Evolutionary conservation across 2,797 vertebrate species (phyloP), one percentile per base, ranked within the genome.

Genomic region (Melanotaenia pygmaea): DNA sequence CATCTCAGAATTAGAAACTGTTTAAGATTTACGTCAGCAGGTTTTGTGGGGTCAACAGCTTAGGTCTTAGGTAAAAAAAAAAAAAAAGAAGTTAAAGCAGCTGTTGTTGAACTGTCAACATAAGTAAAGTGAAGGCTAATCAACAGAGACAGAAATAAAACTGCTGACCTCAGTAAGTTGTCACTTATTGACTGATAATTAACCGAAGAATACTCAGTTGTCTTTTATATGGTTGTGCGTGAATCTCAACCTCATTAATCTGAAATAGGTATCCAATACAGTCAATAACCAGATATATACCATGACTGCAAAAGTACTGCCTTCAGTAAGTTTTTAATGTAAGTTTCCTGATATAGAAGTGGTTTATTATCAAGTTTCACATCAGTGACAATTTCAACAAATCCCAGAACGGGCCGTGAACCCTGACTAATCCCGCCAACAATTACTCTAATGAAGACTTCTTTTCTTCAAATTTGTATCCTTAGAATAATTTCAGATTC

Each of bases 61-160:
- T 50, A 63, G 2, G 13, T 37, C 54, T 60, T 40, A 0, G 24
- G 71, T 62, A 34, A 34, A 34, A 34, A 34, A 34, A 34, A 34
- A 34, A 34, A 30, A 30, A 51, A 79, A 58, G 67, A 66, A 54
- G 30, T 5, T 68, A 10, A 60, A 63, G 57, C 40, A 59, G 64
- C 64, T 76, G 58, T 45, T 66, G 20, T 63, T 59, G 65, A 74
- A 70, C 64, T 24, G 58, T 54, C 37, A 67, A 57, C 59, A 67
- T 66, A 28, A 59, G 50, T 57, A 53, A 57, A 32, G 50, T 57
- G 57, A 57, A 28, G 45, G 72, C 54, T 72, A 74, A 85, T 70
- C 72, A 61, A 34, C 60, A 77, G 59, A 45, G 56, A 75, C 70
- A 70, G 28, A 81, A 74, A 74, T 53, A 77, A 4, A 53, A 53